Evolutionary conservation across 2,888 invertebrate genomes (phyloP), one percentile per base, ranked within the genome.

Genomic region (Silvanus unidentatus): DNA sequence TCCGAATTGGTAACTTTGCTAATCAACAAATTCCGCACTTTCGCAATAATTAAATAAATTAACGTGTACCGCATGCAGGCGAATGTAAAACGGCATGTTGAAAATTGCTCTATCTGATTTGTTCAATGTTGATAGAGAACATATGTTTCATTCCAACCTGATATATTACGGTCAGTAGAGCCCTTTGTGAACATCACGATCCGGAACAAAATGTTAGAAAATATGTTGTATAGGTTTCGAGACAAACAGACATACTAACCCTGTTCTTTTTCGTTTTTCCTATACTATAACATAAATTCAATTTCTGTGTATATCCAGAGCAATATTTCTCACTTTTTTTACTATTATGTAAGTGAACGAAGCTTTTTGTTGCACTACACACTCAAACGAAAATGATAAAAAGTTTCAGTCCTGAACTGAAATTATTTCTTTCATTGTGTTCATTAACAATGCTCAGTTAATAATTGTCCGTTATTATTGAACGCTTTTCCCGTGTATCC

Each of bases 161-260:
- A 63, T 60, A 57, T 63, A 63, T 63, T 60, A 60, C 58, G 59
- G 58, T 57, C 59, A 55, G 55, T 55, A 54, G 54, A 48, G 55
- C 56, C 59, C 59, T 58, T 59, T 58, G 54, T 53, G 47, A 48
- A 49, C 45, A 46, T 45, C 44, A 54, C 52, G 55, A 55, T 56
- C 57, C 50, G 50, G 48, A 45, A 59, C 54, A 60, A n/a, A n/a
- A 60, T 56, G 59, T 59, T 57, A 61, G 60, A 57, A 22, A 62
- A 62, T 60, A 58, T 58, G 59, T 60, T 56, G 54, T 53, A 22
- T 3, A 54, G 54, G 54, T 52, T 53, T 50, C 52, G 16, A 16
- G 15, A 37, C 9, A 8, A 35, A 12, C 35, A 12, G 35, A 13
- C 14, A 32, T 22, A 22, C 32, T 32, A 32, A 5, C 13, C 32